phyloP scores from a whole-genome alignment of 1,140 invertebrate species.

The Nebria ingens region DNA sequence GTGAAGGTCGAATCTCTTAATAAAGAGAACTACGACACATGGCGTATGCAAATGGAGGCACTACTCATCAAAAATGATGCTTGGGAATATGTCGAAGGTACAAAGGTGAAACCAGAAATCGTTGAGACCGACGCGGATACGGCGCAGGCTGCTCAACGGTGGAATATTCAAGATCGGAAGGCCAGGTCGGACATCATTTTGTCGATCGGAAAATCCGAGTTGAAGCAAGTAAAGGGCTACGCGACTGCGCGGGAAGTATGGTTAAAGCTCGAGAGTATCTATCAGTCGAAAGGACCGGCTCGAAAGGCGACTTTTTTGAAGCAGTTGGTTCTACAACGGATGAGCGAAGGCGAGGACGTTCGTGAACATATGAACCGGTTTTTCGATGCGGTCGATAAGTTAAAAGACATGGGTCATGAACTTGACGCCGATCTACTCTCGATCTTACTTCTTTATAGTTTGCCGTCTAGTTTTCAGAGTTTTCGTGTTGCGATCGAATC shows the following conservation, averaged over 20 bases:
- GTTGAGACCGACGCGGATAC: background rate
- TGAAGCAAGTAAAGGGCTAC: slow-evolving; percentile 19
- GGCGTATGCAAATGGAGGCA: slow-evolving; percentile 22
- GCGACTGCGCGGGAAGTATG: slow-evolving; percentile 15
- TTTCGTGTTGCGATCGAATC: slow-evolving; percentile 23
- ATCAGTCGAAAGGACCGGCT: slow-evolving; percentile 14
- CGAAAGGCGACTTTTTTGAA: slow-evolving; percentile 17
- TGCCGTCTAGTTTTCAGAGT: slow-evolving; percentile 19
- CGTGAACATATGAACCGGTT: slow-evolving; percentile 20
- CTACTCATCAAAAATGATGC: slow-evolving; percentile 20
- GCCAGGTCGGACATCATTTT: slow-evolving; percentile 20
- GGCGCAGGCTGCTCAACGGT: background rate
- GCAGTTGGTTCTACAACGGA: slow-evolving; percentile 13
- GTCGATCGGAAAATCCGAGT: slow-evolving; percentile 16
- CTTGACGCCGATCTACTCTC: slow-evolving; percentile 21
- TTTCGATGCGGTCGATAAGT: slow-evolving; percentile 21
- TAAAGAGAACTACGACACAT: slow-evolving; percentile 20
- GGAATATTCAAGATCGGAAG: slow-evolving; percentile 16
- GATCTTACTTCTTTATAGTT: slow-evolving; percentile 21
- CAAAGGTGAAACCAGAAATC: slow-evolving; percentile 1
- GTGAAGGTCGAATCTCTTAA: slow-evolving; percentile 12
- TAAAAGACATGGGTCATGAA: slow-evolving; percentile 18
- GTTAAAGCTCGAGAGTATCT: slow-evolving; percentile 16
- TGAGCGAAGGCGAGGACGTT: slow-evolving; percentile 22
- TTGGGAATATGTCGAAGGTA: slow-evolving; percentile 19